Base-by-base conservation (phyloP, 1,140 invertebrate genomes). In the Hydropsyche tenuis region DNA sequence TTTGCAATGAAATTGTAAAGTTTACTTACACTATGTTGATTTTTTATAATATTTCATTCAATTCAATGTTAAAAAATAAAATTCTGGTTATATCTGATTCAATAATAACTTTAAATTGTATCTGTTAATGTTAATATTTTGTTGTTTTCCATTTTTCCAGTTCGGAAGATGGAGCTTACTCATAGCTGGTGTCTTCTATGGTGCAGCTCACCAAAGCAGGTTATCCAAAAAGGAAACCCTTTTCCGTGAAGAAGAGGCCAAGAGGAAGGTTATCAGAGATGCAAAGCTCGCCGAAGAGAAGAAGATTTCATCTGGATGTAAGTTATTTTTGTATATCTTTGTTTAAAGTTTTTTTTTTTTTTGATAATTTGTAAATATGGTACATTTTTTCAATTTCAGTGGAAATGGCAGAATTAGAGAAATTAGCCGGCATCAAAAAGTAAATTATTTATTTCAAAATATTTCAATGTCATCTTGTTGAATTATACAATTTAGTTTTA, bases 121-220 rank as follows among this genome's bases (percentile, higher is more conserved):
- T n/a, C n/a, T n/a, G n/a, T n/a, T n/a, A n/a, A n/a, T n/a, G n/a
- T n/a, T n/a, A n/a, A n/a, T n/a, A n/a, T n/a, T n/a, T n/a, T n/a
- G n/a, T n/a, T n/a, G n/a, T n/a, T n/a, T n/a, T n/a, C n/a, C n/a
- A n/a, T n/a, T 53, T 75, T 82, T 86, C 18, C 79, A 92, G 90
- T 91, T 93, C 80, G 87, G 87, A 20, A 86, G 92, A 80, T 94
- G 91, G 91, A 90, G 87, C 75, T 85, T 93, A 74, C 85, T 94
- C 9, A 78, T 82, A 14, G 81, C 86, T 4, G 92, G 92, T 22
- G 84, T 93, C 69, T 70, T 88, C 0, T 94, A 92, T 77, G 92
- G 92, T 62, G 87, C 89, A 1, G 89, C 88, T 78, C 88, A 92
- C 80, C 90, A 93, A 72, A 88, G 80, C 77, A 86, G 89, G 48